Percentiles rank a stretch among this genome's conserved stretches.
Conservation (phyloP, 2,113 vertebrate genomes). For the Daubentonia madagascariensis region DNA sequence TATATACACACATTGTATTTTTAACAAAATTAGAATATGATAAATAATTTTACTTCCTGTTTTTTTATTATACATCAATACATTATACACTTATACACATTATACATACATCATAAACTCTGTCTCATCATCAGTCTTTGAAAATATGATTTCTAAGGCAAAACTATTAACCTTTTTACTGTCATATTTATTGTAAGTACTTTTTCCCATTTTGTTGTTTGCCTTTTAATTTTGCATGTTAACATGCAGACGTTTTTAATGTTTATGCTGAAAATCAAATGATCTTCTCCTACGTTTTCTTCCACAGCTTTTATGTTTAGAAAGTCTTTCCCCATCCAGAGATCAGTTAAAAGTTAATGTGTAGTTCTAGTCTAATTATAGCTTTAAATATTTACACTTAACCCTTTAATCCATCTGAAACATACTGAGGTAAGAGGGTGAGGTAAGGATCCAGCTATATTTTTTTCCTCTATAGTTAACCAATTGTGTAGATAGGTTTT, state of each 20-base stretch:
- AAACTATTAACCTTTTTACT: conserved; percentile 10
- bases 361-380: conserved; percentile 24
- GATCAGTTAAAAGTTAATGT: conserved; percentile 13
- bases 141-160: conserved; percentile 22
- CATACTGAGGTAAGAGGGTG: neutral
- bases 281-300: neutral
- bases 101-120: neutral
- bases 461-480: neutral
- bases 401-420: conserved; percentile 2
- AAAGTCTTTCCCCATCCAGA: neutral
- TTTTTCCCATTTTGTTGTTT: neutral
- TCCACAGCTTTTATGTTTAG: conserved; percentile 10
- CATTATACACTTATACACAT: no score
- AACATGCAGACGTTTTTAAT: neutral
- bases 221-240: conserved; percentile 34
- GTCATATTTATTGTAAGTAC: neutral
- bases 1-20: neutral
- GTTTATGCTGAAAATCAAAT: conserved; percentile 22
- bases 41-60: neutral
- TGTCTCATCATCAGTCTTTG: conserved; percentile 32
- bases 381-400: neutral
- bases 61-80: no score
- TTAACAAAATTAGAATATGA: conserved; percentile 1
- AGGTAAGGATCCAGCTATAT: neutral
- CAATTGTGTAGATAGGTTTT: neutral